Percentiles rank a stretch among this genome's conserved stretches.
phyloP scores from a whole-genome alignment of 2,797 vertebrate genomes.

The Tachyglossus aculeatus region DNA sequence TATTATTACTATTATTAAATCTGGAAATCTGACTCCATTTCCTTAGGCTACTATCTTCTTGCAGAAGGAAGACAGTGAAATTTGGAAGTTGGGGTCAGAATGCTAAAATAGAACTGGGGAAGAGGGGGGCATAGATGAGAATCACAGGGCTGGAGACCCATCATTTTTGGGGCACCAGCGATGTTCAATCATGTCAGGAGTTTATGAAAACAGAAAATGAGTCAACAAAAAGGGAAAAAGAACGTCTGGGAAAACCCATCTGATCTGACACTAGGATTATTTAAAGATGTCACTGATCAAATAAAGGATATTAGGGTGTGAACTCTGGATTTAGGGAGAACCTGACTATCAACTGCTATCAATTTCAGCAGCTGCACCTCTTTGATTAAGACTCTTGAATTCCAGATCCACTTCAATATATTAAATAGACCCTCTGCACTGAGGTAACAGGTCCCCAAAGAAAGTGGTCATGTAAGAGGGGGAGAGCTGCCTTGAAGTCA shows the following conservation, averaged over 20 bases:
- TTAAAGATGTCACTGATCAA: not conserved
- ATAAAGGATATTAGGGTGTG: not conserved
- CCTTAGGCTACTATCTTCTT: too few species aligned
- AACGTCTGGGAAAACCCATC: not conserved
- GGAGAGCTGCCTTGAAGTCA: too few species aligned
- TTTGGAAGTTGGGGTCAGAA: too few species aligned
- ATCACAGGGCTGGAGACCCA: not conserved
- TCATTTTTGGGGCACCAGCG: not conserved
- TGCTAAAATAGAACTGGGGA: too few species aligned
- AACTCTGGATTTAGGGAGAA: not conserved
- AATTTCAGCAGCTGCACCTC: not conserved
- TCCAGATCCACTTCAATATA: too few species aligned
- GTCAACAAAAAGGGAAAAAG: not conserved
- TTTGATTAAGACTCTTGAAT: not conserved
- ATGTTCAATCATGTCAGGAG: not conserved
- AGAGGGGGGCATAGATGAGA: too few species aligned
- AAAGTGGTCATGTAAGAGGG: not conserved
- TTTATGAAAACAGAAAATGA: not conserved
- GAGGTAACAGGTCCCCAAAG: not conserved
- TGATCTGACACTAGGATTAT: not conserved
- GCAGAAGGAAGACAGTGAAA: too few species aligned
- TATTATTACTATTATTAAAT: too few species aligned
- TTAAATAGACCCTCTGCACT: not conserved
- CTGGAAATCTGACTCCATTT: too few species aligned
- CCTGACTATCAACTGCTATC: not conserved